These are phyloP conservation scores for Apotomis turbidana DNA, from an alignment of 2,888 invertebrate species.

Conservation along the genomic window DNA sequence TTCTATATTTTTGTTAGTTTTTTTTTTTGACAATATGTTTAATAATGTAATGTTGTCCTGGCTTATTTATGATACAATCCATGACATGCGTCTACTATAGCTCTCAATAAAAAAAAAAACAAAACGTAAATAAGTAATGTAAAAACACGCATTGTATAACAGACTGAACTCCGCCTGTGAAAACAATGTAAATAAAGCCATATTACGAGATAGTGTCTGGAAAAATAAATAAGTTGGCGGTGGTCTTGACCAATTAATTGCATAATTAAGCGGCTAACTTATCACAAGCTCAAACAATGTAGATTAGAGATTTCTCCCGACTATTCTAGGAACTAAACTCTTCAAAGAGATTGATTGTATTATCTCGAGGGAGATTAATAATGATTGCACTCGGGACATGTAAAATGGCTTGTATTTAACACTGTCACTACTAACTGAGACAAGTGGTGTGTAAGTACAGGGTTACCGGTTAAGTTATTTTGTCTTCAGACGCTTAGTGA, in stretches of 20 bases:
- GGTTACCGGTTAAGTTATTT: conserved; percentile 33
- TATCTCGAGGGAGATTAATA: conserved; percentile 39
- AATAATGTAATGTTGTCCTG: no score
- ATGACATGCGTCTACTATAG: no score
- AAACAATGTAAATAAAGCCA: no score
- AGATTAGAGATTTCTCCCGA: conserved; percentile 8
- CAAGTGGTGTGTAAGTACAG: conserved; percentile 44
- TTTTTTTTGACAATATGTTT: no score
- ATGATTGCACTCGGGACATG: conserved; percentile 38
- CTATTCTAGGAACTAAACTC: conserved; percentile 18
- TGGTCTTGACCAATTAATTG: conserved; percentile 21
- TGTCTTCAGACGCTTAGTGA: conserved; percentile 2
- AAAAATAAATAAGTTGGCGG: conserved; percentile 3
- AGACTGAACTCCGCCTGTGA: no score
- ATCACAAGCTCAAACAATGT: conserved; percentile 7
- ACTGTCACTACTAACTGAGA: conserved; percentile 47
- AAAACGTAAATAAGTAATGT: no score
- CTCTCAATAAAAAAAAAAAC: no score
- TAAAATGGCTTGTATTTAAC: conserved; percentile 38
- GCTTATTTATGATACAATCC: no score
- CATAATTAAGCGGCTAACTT: conserved; percentile 3
- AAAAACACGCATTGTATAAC: no score
- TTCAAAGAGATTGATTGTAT: conserved; percentile 27
- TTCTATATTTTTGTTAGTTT: no score
- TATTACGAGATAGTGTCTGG: background rate